phyloP scores from a whole-genome alignment of 2,888 invertebrate species.

The Mythimna pallens region DNA sequence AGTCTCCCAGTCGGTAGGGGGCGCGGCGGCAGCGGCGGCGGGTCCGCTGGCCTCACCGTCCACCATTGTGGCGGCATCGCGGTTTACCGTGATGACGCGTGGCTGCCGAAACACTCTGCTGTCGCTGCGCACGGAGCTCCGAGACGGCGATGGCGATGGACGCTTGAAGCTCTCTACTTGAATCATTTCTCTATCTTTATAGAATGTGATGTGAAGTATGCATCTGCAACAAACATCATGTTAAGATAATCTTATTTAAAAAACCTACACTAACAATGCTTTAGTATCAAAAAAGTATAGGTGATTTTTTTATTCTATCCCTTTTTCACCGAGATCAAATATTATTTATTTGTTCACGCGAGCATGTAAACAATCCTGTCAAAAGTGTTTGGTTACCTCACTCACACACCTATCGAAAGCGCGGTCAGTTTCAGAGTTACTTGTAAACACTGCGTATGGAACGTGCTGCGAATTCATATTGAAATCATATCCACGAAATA shows the following conservation, averaged over 20 bases:
- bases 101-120: slow-evolving; percentile 86
- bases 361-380: slow-evolving; percentile 23
- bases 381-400: slow-evolving; percentile 25
- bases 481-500: slow-evolving; percentile 58
- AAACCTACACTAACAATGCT: too few relatives aligned
- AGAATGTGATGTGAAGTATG: slow-evolving; percentile 38
- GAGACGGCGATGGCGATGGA: slow-evolving; percentile 88
- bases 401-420: slow-evolving; percentile 46
- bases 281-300: neutral
- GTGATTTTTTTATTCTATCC: neutral
- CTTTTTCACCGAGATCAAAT: slow-evolving; percentile 1
- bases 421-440: slow-evolving; percentile 44
- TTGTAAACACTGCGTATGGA: slow-evolving; percentile 60
- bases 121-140: slow-evolving; percentile 86
- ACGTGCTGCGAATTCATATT: slow-evolving; percentile 67
- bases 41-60: slow-evolving; percentile 78
- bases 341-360: slow-evolving; percentile 3
- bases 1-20: slow-evolving; percentile 77
- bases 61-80: slow-evolving; percentile 89
- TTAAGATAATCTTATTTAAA: neutral
- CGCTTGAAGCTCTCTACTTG: slow-evolving; percentile 86
- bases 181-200: slow-evolving; percentile 77
- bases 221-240: slow-evolving; percentile 52
- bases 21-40: slow-evolving; percentile 59
- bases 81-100: slow-evolving; percentile 88